phyloP scores from a whole-genome alignment of 2,888 invertebrate genomes.

The Heliconius ethilla region DNA sequence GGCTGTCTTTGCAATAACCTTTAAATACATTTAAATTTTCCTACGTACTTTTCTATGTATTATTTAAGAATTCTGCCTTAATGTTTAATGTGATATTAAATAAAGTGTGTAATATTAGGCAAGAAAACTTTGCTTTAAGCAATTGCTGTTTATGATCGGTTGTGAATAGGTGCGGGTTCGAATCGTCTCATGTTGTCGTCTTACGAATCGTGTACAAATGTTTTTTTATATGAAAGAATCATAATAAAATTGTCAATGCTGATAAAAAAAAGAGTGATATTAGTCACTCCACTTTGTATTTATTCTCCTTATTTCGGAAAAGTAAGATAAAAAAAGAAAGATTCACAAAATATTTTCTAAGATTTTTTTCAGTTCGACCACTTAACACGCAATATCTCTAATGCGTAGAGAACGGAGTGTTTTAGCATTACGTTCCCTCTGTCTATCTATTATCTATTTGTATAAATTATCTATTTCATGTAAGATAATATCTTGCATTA shows the following conservation, averaged over 20 bases:
- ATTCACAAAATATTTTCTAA: no score
- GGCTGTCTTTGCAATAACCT: slow-evolving; percentile 24
- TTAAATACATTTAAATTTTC: slow-evolving; percentile 18
- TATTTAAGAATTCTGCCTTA: neutral
- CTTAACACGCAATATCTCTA: no score
- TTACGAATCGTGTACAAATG: neutral
- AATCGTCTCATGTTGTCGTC: neutral
- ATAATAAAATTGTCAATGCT: no score
- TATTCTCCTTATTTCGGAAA: no score
- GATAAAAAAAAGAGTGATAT: no score
- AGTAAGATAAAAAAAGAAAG: no score
- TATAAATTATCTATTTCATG: neutral
- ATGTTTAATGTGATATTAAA: neutral
- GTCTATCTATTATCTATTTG: neutral
- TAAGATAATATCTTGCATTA: neutral
- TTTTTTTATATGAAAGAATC: no score
- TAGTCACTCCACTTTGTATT: no score
- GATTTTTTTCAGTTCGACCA: no score
- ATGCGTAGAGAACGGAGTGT: neutral
- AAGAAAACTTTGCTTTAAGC: no score
- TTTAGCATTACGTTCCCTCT: neutral
- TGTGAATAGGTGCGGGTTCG: neutral
- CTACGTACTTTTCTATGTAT: neutral
- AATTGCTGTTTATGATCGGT: neutral
- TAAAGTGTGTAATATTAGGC: neutral